A percentile compares a stretch with the other conserved stretches of the same genome.
phyloP scores from a whole-genome alignment of 2,113 vertebrate genomes.

The Baryphthengus martii region DNA sequence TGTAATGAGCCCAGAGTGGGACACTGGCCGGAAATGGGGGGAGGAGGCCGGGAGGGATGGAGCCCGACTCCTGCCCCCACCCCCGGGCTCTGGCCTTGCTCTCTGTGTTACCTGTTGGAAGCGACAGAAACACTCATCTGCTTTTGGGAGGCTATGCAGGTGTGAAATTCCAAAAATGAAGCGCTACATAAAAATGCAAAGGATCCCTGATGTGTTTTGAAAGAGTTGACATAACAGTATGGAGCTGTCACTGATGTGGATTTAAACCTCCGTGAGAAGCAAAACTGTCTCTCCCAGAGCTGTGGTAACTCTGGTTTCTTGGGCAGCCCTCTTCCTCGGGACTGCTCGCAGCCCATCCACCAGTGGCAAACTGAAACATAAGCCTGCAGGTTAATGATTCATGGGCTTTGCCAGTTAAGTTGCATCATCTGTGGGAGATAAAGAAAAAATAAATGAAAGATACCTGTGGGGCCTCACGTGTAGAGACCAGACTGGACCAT shows the following conservation, averaged over 20 bases:
- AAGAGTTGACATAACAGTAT: not conserved
- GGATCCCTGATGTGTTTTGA: not conserved
- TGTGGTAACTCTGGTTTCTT: rapidly evolving
- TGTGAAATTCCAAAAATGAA: not conserved
- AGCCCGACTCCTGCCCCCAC: not conserved
- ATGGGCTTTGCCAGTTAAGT: not conserved
- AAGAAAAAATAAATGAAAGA: not conserved
- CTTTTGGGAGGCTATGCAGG: too few relatives aligned
- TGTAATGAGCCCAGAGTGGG: not conserved
- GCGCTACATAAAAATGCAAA: not conserved
- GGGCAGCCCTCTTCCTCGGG: not conserved
- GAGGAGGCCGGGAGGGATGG: not conserved
- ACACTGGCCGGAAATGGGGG: rapidly evolving
- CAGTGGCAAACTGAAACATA: not conserved
- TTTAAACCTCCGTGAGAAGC: not conserved
- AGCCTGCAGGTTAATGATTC: not conserved
- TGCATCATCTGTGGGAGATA: not conserved
- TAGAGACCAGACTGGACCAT: not conserved
- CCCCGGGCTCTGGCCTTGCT: not conserved
- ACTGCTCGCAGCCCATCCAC: not conserved
- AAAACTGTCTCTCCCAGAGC: not conserved
- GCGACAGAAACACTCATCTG: not conserved
- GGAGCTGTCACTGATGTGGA: not conserved
- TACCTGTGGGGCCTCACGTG: not conserved
- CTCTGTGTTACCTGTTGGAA: not conserved